A percentile compares a stretch with the other conserved stretches of the same genome.
These are phyloP conservation scores for Caenorhabditis briggsae DNA, from an alignment of 1,140 invertebrate species.

Conservation along the genomic window DNA sequence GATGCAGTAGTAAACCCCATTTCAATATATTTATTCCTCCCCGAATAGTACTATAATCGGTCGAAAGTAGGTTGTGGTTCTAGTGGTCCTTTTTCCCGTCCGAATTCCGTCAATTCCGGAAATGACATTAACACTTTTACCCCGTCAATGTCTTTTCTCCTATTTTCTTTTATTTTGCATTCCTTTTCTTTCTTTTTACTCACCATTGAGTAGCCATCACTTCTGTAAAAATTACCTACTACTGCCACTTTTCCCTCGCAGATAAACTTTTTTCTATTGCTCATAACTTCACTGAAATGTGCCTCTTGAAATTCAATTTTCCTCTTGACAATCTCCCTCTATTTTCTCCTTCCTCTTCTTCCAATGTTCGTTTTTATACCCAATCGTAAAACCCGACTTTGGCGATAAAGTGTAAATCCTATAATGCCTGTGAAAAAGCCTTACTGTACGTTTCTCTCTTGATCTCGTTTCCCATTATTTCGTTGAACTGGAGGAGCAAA, in stretches of 20 bases:
- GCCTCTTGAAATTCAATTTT: constrained; percentile 40
- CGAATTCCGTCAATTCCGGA: constrained; percentile 13
- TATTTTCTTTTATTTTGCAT: neutral
- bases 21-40: constrained; percentile 26
- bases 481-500: neutral
- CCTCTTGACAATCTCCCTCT: constrained; percentile 33
- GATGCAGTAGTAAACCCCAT: constrained; percentile 35
- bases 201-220: too few species aligned
- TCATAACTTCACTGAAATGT: constrained; percentile 48
- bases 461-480: neutral
- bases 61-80: constrained; percentile 22
- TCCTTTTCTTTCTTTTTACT: neutral
- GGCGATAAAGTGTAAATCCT: neutral
- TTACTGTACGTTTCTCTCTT: neutral
- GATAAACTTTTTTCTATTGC: neutral
- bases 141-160: neutral
- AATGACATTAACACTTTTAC: constrained; percentile 41
- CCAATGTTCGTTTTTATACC: neutral
- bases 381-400: neutral
- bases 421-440: neutral
- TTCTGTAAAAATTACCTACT: neutral
- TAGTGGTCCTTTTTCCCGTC: constrained; percentile 29
- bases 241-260: neutral
- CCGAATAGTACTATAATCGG: constrained; percentile 37
- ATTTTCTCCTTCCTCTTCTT: neutral